Percentiles rank a stretch among this genome's conserved stretches.
These are phyloP conservation scores for Frankliniella intonsa DNA, from an alignment of 2,888 invertebrate genomes.

Conservation along the genomic window DNA sequence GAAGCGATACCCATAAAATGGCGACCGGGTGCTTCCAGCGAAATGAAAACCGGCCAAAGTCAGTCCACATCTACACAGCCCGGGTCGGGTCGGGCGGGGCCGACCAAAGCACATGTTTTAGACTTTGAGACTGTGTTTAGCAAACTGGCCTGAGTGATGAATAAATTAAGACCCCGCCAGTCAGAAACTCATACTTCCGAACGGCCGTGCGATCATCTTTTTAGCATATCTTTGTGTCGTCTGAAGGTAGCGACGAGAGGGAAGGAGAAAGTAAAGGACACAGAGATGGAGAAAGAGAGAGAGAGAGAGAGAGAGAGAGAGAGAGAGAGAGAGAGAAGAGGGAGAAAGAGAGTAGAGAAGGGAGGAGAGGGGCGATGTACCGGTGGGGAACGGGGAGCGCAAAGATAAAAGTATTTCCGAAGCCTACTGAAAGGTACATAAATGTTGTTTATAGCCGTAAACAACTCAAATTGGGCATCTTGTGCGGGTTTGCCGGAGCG, in stretches of 20 bases:
- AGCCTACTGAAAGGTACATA: constrained; percentile 7
- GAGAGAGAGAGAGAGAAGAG: neutral
- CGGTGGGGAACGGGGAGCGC: too few species aligned
- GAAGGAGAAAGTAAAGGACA: neutral
- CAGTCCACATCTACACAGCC: neutral
- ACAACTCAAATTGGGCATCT: constrained; percentile 17
- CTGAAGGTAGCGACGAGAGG: neutral
- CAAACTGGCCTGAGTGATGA: constrained; percentile 24
- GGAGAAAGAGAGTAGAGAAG: neutral
- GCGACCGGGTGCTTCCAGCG: constrained; percentile 18
- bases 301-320: neutral
- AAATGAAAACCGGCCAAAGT: neutral
- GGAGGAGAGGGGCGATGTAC: too few species aligned
- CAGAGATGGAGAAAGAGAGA: neutral
- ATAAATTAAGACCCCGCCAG: constrained; percentile 3
- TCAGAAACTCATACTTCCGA: constrained; percentile 17
- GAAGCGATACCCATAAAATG: constrained; percentile 25
- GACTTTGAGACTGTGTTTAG: constrained; percentile 25
- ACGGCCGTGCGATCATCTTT: constrained; percentile 12
- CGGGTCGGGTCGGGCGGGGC: neutral
- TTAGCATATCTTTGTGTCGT: neutral
- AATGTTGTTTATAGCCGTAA: constrained; percentile 23
- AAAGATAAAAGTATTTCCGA: neutral
- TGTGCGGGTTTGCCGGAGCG: neutral
- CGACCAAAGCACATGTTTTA: constrained; percentile 10